Conservation (phyloP, 2,797 vertebrate species). For the Darevskia nairensis region DNA sequence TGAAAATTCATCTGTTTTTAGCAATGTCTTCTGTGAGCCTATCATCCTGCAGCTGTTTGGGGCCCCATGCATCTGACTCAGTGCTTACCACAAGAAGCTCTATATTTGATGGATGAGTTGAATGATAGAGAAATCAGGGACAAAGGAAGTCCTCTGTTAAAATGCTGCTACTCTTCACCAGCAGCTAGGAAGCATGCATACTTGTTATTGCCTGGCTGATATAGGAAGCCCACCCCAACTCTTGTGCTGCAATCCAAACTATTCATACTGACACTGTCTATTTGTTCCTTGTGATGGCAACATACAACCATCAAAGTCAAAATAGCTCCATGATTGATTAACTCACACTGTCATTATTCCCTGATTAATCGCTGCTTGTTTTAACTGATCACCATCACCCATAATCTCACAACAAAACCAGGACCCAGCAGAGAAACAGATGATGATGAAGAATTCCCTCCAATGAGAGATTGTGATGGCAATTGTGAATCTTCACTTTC, state of each 20-base stretch:
- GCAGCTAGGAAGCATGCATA: not conserved
- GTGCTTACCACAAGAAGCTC: slow-evolving; percentile 1
- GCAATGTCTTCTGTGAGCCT: not conserved
- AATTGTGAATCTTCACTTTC: not conserved
- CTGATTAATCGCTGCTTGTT: slow-evolving; percentile 29
- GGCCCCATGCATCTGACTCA: slow-evolving; percentile 17
- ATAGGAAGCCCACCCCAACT: not conserved
- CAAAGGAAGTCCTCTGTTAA: not conserved
- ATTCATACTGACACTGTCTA: not conserved
- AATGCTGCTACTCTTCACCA: not conserved
- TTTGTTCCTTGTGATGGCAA: slow-evolving; percentile 4
- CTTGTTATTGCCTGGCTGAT: not conserved
- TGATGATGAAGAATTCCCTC: not conserved
- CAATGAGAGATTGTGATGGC: not conserved
- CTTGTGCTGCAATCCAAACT: not conserved
- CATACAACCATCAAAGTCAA: slow-evolving; percentile 12
- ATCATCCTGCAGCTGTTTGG: not conserved
- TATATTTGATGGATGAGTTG: not conserved
- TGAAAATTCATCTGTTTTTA: slow-evolving; percentile 1
- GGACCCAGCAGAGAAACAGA: not conserved
- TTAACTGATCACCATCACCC: slow-evolving; percentile 21
- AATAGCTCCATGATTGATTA: slow-evolving; percentile 27
- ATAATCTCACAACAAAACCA: not conserved
- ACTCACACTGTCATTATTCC: slow-evolving; percentile 1
- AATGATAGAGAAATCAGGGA: slow-evolving; percentile 1